Evolutionary conservation across 1,140 invertebrate species (phyloP).

Genomic region (Pogonomyrmex barbatus): DNA sequence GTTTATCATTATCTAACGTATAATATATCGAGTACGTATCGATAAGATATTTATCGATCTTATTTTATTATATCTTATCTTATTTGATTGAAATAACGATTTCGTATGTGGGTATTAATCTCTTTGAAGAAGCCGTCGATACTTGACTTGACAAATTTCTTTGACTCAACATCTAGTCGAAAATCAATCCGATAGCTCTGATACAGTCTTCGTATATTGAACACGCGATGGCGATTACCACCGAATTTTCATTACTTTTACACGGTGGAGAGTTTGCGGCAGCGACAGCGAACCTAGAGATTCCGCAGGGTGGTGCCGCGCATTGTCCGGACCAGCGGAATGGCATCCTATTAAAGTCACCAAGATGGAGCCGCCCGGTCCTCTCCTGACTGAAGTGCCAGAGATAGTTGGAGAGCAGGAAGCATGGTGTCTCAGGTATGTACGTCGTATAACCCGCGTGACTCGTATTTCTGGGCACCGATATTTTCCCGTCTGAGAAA

Average conservation of each 20-base stretch:
- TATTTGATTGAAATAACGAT: neutral
- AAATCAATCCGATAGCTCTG: neutral
- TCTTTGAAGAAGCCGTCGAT: neutral
- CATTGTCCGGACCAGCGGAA: conserved; percentile 68
- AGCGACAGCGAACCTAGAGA: conserved; percentile 42
- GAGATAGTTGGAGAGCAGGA: conserved; percentile 59
- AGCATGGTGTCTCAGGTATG: conserved; percentile 60
- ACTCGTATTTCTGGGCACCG: conserved; percentile 62
- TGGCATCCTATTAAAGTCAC: conserved; percentile 75
- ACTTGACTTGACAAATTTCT: neutral
- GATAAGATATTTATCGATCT: neutral
- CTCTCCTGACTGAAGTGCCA: conserved; percentile 57
- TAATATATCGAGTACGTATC: neutral
- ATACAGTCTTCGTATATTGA: neutral
- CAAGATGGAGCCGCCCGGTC: conserved; percentile 65
- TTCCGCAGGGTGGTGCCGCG: conserved; percentile 38
- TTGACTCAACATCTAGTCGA: neutral
- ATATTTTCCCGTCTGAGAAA: conserved; percentile 59
- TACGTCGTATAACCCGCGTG: conserved; percentile 17
- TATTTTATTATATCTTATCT: too few species aligned
- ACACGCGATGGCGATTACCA: neutral
- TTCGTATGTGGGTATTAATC: neutral
- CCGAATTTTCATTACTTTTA: conserved; percentile 69
- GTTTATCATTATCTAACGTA: neutral
- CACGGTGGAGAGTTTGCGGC: conserved; percentile 36